Percentiles rank a stretch among this genome's conserved stretches.
Evolutionary conservation across 2,888 invertebrate species (phyloP).

Genomic region (Alviniconcha strummeri): DNA sequence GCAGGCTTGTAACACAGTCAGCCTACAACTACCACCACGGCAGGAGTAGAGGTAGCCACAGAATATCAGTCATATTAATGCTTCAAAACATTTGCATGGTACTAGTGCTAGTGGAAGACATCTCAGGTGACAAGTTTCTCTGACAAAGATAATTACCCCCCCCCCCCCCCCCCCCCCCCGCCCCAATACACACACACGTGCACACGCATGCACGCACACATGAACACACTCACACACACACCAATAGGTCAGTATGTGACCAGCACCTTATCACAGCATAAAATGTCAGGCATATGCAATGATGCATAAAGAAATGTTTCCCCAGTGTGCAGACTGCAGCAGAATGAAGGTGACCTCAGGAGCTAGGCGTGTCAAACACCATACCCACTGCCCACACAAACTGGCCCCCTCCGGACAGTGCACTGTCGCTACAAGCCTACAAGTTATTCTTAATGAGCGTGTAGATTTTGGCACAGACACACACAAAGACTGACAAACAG

Average conservation of each 20-base stretch:
- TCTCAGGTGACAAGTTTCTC: background rate
- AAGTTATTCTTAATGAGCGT: background rate
- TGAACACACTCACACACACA: background rate
- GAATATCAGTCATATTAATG: too few species aligned
- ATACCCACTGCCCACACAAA: too few species aligned
- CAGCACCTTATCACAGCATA: too few species aligned
- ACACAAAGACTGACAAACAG: too few species aligned
- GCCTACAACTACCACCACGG: background rate
- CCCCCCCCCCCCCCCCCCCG: background rate
- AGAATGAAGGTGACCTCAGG: too few species aligned
- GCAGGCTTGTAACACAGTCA: background rate
- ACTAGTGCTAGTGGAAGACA: background rate
- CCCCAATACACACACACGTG: background rate
- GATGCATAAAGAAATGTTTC: too few species aligned
- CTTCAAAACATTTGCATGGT: too few species aligned
- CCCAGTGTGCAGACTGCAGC: too few species aligned
- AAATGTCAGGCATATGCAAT: too few species aligned
- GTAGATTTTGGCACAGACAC: background rate
- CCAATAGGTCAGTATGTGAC: too few species aligned
- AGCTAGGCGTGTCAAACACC: too few species aligned
- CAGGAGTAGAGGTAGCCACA: background rate
- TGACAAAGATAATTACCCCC: background rate
- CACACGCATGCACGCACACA: background rate
- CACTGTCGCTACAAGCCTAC: background rate
- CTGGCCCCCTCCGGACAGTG: too few species aligned